phyloP scores from a whole-genome alignment of 2,113 vertebrate species.

The Pipa parva region DNA sequence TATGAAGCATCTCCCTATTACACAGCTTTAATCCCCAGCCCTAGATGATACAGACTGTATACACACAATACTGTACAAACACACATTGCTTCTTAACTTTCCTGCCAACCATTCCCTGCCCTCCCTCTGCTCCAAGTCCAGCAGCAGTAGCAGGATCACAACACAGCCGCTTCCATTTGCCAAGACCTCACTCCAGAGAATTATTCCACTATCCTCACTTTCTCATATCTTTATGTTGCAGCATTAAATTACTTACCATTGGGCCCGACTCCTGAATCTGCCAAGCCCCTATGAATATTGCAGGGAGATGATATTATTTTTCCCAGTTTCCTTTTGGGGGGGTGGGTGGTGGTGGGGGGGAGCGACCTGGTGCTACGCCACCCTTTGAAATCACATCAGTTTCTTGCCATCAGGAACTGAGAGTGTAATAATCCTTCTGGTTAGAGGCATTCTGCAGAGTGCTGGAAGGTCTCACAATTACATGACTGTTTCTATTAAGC shows the following conservation, averaged over 20 bases:
- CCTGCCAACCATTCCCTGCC: slow-evolving; percentile 28
- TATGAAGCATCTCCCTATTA: neutral
- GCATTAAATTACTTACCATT: slow-evolving; percentile 59
- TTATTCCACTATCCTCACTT: neutral
- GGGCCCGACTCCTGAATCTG: slow-evolving; percentile 38
- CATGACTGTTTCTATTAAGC: slow-evolving; percentile 81
- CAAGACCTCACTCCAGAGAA: slow-evolving; percentile 46
- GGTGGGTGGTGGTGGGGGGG: slow-evolving; percentile 28
- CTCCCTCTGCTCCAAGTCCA: slow-evolving; percentile 27
- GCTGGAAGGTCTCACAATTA: slow-evolving; percentile 74
- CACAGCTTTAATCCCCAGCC: neutral
- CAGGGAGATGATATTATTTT: slow-evolving; percentile 28
- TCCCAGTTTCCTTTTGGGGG: slow-evolving; percentile 30
- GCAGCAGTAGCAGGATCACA: slow-evolving; percentile 40
- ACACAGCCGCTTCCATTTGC: slow-evolving; percentile 41
- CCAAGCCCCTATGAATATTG: slow-evolving; percentile 40
- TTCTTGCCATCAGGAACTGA: slow-evolving; percentile 50
- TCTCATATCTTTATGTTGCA: neutral
- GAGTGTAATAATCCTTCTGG: slow-evolving; percentile 63
- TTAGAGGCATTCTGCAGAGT: slow-evolving; percentile 69
- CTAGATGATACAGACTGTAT: slow-evolving; percentile 1
- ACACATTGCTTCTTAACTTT: neutral
- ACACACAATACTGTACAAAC: neutral
- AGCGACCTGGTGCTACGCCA: slow-evolving; percentile 42
- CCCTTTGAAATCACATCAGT: slow-evolving; percentile 37